Percentiles rank a stretch among this genome's conserved stretches.
Conservation (phyloP, 2,113 vertebrate species). For the Oryzias curvinotus region DNA sequence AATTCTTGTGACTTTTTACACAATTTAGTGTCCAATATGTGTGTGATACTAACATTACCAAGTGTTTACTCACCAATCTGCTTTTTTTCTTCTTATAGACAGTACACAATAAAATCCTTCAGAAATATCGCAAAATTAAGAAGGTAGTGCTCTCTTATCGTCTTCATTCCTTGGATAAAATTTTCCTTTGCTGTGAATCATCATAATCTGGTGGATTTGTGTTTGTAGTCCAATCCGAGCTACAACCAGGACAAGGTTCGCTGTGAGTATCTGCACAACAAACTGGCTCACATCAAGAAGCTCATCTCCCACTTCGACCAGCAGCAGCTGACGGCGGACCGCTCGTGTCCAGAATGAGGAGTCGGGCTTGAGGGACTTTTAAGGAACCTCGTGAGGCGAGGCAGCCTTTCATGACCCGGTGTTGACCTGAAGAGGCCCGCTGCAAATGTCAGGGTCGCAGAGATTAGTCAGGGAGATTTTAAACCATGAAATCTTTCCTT, state of each 20-base stretch:
- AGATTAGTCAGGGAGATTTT: no score
- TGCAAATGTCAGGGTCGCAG: not conserved
- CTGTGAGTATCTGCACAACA: slow-evolving; percentile 94
- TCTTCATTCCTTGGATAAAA: not conserved
- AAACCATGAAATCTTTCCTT: no score
- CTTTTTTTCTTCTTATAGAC: slow-evolving; percentile 72
- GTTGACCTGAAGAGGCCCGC: slow-evolving; percentile 18
- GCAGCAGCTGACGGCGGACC: slow-evolving; percentile 71
- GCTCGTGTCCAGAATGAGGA: slow-evolving; percentile 26
- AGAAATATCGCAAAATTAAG: slow-evolving; percentile 92
- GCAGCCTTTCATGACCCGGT: not conserved
- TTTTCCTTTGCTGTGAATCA: not conserved
- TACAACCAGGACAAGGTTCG: slow-evolving; percentile 89
- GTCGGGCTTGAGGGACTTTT: not conserved
- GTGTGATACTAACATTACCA: no score
- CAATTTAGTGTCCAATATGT: no score
- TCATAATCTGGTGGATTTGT: not conserved
- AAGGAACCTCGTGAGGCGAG: not conserved
- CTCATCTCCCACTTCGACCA: slow-evolving; percentile 91
- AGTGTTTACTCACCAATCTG: not conserved
- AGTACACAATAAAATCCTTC: slow-evolving; percentile 88
- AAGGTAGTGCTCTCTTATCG: slow-evolving; percentile 74
- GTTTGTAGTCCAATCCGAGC: slow-evolving; percentile 85
- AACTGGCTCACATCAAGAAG: slow-evolving; percentile 93
- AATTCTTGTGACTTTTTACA: no score